Percentiles rank a stretch among this genome's conserved stretches.
Evolutionary conservation across 2,888 invertebrate genomes (phyloP).

Genomic region (Drosophila recens): DNA sequence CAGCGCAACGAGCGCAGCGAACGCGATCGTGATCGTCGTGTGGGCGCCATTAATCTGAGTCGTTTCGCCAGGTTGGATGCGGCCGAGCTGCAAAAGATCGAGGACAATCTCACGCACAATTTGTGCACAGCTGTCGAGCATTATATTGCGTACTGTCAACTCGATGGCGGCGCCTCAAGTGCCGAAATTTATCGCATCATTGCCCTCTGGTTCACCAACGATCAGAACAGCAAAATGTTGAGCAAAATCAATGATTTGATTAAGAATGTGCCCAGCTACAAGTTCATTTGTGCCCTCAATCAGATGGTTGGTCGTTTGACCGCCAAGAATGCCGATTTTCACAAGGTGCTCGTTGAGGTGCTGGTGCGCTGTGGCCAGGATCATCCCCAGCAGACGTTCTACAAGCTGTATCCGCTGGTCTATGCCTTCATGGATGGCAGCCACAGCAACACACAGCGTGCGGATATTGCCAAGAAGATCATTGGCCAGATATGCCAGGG

Average conservation of each 20-base stretch:
- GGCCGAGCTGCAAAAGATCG: conserved; percentile 88
- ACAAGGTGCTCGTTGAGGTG: conserved; percentile 87
- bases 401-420: conserved; percentile 91
- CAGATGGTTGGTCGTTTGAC: conserved; percentile 94
- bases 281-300: conserved; percentile 94
- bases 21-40: conserved; percentile 72
- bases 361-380: conserved; percentile 90
- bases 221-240: conserved; percentile 85
- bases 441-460: conserved; percentile 72
- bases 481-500: conserved; percentile 57
- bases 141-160: conserved; percentile 78
- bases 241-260: conserved; percentile 86
- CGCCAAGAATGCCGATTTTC: conserved; percentile 86
- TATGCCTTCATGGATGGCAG: conserved; percentile 78
- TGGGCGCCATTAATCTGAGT: conserved; percentile 76
- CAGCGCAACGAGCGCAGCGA: conserved; percentile 47
- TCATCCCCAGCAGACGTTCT: conserved; percentile 96
- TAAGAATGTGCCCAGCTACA: conserved; percentile 90
- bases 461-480: conserved; percentile 75
- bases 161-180: conserved; percentile 76
- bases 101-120: conserved; percentile 88
- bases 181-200: conserved; percentile 91
- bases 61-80: conserved; percentile 87
- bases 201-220: conserved; percentile 94
- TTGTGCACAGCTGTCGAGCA: conserved; percentile 89